Percentiles rank a stretch among this genome's conserved stretches.
Evolutionary conservation across 2,888 invertebrate species (phyloP).

Genomic region (Caenorhabditis plicata): DNA sequence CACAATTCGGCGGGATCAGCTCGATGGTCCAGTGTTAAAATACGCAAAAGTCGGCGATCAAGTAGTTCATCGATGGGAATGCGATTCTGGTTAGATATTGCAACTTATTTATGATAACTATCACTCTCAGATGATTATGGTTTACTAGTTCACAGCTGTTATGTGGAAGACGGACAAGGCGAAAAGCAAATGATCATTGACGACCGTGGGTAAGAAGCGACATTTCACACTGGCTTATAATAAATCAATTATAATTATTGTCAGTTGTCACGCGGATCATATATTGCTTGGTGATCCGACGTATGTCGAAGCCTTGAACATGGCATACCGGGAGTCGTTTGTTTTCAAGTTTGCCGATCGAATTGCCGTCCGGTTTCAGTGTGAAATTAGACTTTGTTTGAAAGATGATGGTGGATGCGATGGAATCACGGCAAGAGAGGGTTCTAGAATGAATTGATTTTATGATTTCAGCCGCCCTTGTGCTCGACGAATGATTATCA

Average conservation of each 20-base stretch:
- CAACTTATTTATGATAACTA: neutral
- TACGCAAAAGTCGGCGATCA: slow-evolving; percentile 65
- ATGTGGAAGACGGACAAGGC: slow-evolving; percentile 65
- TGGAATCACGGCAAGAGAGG: slow-evolving; percentile 55
- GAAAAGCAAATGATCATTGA: slow-evolving; percentile 61
- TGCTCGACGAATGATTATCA: neutral
- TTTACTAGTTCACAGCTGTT: slow-evolving; percentile 64
- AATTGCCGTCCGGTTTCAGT: slow-evolving; percentile 64
- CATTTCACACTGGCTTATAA: too few relatives aligned
- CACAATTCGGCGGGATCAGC: slow-evolving; percentile 63
- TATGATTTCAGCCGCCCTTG: slow-evolving; percentile 17
- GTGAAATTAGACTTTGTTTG: slow-evolving; percentile 64
- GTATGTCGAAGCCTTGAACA: slow-evolving; percentile 63
- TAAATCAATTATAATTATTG: slow-evolving; percentile 3
- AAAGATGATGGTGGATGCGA: slow-evolving; percentile 64
- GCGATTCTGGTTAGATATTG: slow-evolving; percentile 50
- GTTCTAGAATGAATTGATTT: neutral
- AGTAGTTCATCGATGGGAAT: slow-evolving; percentile 66
- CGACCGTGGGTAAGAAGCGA: slow-evolving; percentile 55
- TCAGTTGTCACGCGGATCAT: slow-evolving; percentile 62
- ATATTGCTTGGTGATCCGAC: slow-evolving; percentile 65
- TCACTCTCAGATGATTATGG: slow-evolving; percentile 59
- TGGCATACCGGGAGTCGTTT: slow-evolving; percentile 65
- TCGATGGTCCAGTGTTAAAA: slow-evolving; percentile 62
- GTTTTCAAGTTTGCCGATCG: slow-evolving; percentile 66